phyloP scores from a whole-genome alignment of 1,140 invertebrate species.

The Gerris buenoi region DNA sequence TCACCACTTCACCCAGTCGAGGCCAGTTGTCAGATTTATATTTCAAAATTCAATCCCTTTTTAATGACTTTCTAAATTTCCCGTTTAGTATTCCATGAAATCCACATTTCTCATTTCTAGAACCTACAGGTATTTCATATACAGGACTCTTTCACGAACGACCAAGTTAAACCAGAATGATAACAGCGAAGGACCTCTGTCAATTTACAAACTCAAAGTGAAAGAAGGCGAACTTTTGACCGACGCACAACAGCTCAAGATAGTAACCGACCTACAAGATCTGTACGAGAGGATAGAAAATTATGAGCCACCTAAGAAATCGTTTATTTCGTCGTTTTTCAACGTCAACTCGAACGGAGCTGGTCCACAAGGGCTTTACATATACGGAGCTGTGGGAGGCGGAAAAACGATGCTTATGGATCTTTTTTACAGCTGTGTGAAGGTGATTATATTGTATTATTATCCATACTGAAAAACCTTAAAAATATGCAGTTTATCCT shows the following conservation, averaged over 20 bases:
- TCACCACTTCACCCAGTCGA: no score
- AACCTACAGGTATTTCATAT: not conserved
- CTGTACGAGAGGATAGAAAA: constrained; percentile 46
- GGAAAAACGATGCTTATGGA: constrained; percentile 99
- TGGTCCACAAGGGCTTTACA: constrained; percentile 60
- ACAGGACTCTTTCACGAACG: not conserved
- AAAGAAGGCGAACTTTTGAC: constrained; percentile 38
- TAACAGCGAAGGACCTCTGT: not conserved
- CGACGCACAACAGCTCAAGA: constrained; percentile 54
- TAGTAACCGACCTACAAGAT: constrained; percentile 48
- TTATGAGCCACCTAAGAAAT: constrained; percentile 39
- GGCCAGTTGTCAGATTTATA: no score
- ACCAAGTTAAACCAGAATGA: not conserved
- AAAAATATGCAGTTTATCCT: no score
- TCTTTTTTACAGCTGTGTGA: constrained; percentile 73
- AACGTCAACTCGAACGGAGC: constrained; percentile 31
- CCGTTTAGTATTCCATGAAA: not conserved
- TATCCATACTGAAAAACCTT: no score
- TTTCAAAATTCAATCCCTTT: no score
- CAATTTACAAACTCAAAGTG: constrained; percentile 1
- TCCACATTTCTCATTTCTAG: not conserved
- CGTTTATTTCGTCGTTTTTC: constrained; percentile 32
- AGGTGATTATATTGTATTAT: no score
- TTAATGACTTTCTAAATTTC: not conserved
- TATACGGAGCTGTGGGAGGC: constrained; percentile 75